Percentiles rank a stretch among this genome's conserved stretches.
Evolutionary conservation across 2,113 vertebrate genomes (phyloP).

Genomic region (Hydropotes inermis): DNA sequence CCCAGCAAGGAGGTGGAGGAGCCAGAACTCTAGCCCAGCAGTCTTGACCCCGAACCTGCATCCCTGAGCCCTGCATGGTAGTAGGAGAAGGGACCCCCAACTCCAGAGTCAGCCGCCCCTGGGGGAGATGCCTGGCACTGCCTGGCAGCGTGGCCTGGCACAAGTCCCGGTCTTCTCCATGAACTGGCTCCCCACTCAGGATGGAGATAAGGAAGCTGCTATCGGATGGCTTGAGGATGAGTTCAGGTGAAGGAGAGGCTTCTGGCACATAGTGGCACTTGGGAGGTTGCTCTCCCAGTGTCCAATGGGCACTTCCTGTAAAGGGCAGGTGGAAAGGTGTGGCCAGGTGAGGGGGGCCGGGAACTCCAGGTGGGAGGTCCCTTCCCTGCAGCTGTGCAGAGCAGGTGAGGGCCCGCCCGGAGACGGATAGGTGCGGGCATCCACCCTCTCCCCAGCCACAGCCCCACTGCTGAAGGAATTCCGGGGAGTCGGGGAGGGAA

Average conservation of each 20-base stretch:
- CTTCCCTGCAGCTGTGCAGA: neutral
- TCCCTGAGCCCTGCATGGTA: neutral
- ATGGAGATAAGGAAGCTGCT: neutral
- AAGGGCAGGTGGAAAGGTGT: neutral
- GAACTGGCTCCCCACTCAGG: neutral
- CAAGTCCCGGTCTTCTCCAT: neutral
- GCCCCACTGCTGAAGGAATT: neutral
- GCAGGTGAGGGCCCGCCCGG: neutral
- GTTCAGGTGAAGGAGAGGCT: rapidly evolving
- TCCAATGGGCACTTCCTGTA: too few species aligned
- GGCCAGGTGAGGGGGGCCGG: neutral
- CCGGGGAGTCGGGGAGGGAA: neutral
- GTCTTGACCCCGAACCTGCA: neutral
- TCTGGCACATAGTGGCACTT: neutral
- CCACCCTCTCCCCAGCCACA: neutral
- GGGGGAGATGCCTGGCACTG: neutral
- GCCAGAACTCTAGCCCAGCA: too few species aligned
- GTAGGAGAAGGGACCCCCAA: neutral
- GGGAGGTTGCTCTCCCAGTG: too few species aligned
- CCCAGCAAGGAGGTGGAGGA: neutral
- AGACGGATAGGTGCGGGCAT: neutral
- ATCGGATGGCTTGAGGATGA: neutral
- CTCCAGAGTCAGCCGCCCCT: neutral
- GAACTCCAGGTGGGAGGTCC: neutral
- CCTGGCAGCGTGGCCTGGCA: neutral